Base-by-base conservation (phyloP, 2,797 vertebrate genomes). In the Chaetophractus vellerosus region DNA sequence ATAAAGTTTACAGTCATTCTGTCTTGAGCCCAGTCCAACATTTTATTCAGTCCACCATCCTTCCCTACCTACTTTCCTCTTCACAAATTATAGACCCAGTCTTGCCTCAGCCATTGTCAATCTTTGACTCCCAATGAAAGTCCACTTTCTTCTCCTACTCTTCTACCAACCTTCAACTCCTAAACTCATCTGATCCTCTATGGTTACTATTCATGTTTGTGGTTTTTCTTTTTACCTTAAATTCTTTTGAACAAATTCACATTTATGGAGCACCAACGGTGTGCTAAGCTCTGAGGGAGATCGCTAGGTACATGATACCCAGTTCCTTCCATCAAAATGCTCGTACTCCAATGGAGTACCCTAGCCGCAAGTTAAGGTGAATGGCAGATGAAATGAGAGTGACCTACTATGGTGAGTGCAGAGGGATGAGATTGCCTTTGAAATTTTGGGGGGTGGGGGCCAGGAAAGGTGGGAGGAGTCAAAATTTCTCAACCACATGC, bases 271-370 rank as follows among this genome's bases (percentile, higher is more conserved):
- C 9, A 52, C 2, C 33, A 33, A 6, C 2, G 38, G 31, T 2
- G 0, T n/a, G 1, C 16, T n/a, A 36, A 68, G n/a, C 66, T 24
- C 9, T 82, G 38, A 36, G 48, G 45, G 52, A 85, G 66, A 15
- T 72, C 18, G n/a, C 21, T 76, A 31, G 24, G 21, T 31, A 2
- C 11, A 15, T 28, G 18, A 81, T 81, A 61, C 15, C 82, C 15
- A 26, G 36, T 14, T 33, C 33, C 55, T 78, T 96, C 92, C 93
- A 97, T 94, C 78, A 93, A 95, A 95, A 88, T 84, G 91, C 63
- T 52, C 15, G 0, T 3, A 16, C 10, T 90, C 50, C 63, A 57
- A 8, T 14, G 16, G 1, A 59, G 26, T n/a, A 41, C 26, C 5
- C n/a, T 19, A 69, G 41, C 66, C 57, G 2, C 7, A 2, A 57